A percentile compares a stretch with the other conserved stretches of the same genome.
phyloP scores from a whole-genome alignment of 1,140 invertebrate genomes.

The Alviniconcha marisindica region DNA sequence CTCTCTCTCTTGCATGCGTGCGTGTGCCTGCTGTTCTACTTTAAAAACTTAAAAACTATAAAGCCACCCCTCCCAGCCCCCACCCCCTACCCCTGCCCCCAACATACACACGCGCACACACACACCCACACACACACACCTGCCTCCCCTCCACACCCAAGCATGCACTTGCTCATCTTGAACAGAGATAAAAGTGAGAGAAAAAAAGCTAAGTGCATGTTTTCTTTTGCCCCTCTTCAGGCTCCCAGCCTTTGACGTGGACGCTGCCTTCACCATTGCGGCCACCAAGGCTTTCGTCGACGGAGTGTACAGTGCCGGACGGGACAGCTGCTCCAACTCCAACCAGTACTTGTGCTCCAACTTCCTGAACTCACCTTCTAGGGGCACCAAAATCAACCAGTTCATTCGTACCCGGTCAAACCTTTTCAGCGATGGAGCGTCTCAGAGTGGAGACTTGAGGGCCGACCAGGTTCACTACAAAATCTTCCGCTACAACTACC shows the following conservation, averaged over 20 bases:
- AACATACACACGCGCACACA: no score
- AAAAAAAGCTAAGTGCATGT: no score
- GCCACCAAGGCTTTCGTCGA: conserved; percentile 15
- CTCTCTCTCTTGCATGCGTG: no score
- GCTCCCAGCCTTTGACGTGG: background rate
- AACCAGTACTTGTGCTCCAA: background rate
- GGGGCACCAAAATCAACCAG: background rate
- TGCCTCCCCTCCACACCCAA: no score
- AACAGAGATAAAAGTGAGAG: no score
- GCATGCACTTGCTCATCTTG: no score
- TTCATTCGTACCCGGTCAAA: background rate
- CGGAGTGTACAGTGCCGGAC: background rate
- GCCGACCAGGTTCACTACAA: background rate
- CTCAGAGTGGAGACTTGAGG: background rate
- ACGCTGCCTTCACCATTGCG: conserved; percentile 12
- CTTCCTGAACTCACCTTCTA: background rate
- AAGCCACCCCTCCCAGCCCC: no score
- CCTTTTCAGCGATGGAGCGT: background rate
- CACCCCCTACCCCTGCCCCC: no score
- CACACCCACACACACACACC: no score
- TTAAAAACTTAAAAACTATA: no score
- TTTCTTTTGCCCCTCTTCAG: conserved; percentile 34
- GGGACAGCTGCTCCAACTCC: background rate
- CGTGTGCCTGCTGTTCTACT: no score
- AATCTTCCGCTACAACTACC: no score